A percentile compares a stretch with the other conserved stretches of the same genome.
These are phyloP conservation scores for Scopus umbretta DNA, from an alignment of 2,113 vertebrate species.

Conservation along the genomic window DNA sequence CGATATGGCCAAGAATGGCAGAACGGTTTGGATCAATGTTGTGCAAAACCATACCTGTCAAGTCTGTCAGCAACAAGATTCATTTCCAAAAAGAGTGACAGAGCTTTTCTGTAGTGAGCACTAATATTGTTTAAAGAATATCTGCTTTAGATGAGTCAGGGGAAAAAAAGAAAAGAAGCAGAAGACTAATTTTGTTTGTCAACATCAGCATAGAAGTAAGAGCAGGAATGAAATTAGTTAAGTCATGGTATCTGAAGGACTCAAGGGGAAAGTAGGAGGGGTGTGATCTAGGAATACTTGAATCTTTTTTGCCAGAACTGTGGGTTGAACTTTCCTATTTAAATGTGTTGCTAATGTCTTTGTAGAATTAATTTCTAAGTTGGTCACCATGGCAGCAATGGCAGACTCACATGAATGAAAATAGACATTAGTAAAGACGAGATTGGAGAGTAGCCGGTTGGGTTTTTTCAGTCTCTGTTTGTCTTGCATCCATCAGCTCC, in stretches of 20 bases:
- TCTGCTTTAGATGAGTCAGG: background rate
- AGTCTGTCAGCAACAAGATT: background rate
- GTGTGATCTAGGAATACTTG: background rate
- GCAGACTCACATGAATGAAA: slow-evolving; percentile 19
- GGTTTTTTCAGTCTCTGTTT: background rate
- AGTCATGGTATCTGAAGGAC: background rate
- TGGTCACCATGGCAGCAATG: slow-evolving; percentile 36
- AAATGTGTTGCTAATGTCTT: background rate
- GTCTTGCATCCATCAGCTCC: background rate
- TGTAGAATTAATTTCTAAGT: background rate
- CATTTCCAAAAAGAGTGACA: background rate
- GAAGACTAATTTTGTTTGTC: background rate
- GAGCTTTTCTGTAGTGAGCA: background rate
- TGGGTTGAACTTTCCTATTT: background rate
- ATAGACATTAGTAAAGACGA: background rate
- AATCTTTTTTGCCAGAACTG: background rate
- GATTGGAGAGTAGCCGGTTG: background rate
- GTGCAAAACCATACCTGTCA: accelerated
- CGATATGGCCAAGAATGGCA: background rate
- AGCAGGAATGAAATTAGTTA: background rate
- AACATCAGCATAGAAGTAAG: background rate
- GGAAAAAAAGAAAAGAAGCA: background rate
- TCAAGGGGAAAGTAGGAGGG: background rate
- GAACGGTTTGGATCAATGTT: accelerated
- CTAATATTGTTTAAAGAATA: background rate